Evolutionary conservation across 2,113 vertebrate genomes (phyloP).

Genomic region (Delphinapterus leucas): DNA sequence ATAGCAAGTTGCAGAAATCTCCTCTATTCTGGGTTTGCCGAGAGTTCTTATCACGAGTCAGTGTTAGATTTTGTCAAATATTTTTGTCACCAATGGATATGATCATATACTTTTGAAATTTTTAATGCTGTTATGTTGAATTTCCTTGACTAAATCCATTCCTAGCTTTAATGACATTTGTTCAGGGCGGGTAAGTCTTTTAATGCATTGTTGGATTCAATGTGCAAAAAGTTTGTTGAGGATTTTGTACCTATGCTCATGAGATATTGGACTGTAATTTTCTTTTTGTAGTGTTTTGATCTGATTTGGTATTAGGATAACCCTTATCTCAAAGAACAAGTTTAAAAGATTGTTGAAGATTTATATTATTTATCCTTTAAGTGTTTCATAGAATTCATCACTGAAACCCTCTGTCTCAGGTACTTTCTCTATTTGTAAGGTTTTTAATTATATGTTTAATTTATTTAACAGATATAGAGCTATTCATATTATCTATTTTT

Average conservation of each 20-base stretch:
- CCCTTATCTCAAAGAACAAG: background rate
- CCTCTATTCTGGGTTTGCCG: background rate
- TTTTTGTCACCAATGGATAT: background rate
- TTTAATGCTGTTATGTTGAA: background rate
- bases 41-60: background rate
- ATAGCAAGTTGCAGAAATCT: background rate
- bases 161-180: background rate
- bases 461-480: background rate
- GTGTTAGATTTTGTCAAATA: background rate
- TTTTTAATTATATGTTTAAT: background rate
- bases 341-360: background rate
- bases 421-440: background rate
- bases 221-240: background rate
- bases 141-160: background rate
- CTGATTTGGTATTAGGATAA: background rate
- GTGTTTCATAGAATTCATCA: background rate
- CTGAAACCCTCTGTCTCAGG: background rate
- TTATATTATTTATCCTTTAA: background rate
- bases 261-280: background rate
- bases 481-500: background rate
- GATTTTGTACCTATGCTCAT: background rate
- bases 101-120: background rate
- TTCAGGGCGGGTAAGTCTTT: background rate
- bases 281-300: background rate
- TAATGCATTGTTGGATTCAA: background rate